phyloP scores from a whole-genome alignment of 2,113 vertebrate genomes.

The Tretioscincus oriximinensis region DNA sequence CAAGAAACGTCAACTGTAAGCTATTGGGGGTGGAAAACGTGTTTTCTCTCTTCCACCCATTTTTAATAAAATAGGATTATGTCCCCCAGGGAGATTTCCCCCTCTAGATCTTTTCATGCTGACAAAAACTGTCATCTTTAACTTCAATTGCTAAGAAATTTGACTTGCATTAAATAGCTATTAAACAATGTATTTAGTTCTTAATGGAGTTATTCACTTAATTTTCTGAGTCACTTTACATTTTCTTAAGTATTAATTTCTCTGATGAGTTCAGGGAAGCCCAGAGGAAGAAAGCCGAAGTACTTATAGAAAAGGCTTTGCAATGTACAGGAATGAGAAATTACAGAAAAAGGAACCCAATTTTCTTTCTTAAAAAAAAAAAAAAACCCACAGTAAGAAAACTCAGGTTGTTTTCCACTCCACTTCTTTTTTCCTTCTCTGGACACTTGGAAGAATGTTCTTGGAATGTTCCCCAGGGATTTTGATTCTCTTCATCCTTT shows the following conservation, averaged over 20 bases:
- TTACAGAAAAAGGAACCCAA: not conserved
- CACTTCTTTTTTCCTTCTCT: not conserved
- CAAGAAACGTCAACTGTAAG: conserved; percentile 48
- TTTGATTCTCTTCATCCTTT: not conserved
- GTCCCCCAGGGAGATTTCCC: conserved; percentile 71
- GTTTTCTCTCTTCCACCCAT: conserved; percentile 38
- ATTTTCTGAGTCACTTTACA: conserved; percentile 44
- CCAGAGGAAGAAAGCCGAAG: not conserved
- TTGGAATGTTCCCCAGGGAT: not conserved
- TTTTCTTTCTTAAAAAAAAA: no score
- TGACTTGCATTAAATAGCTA: conserved; percentile 65
- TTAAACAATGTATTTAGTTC: conserved; percentile 61
- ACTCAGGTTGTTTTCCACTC: no score
- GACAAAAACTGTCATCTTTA: conserved; percentile 56
- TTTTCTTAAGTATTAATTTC: not conserved
- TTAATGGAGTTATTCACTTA: conserved; percentile 57
- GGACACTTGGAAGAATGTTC: not conserved
- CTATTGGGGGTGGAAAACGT: conserved; percentile 43
- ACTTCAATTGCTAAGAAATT: conserved; percentile 68
- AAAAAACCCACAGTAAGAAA: no score
- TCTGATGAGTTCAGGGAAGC: not conserved
- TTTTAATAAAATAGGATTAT: conserved; percentile 67
- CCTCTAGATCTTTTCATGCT: conserved; percentile 66
- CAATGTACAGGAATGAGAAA: not conserved
- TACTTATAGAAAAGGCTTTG: not conserved